These are phyloP conservation scores for Ailurus styani DNA, from an alignment of 2,113 vertebrate genomes.

Conservation along the genomic window DNA sequence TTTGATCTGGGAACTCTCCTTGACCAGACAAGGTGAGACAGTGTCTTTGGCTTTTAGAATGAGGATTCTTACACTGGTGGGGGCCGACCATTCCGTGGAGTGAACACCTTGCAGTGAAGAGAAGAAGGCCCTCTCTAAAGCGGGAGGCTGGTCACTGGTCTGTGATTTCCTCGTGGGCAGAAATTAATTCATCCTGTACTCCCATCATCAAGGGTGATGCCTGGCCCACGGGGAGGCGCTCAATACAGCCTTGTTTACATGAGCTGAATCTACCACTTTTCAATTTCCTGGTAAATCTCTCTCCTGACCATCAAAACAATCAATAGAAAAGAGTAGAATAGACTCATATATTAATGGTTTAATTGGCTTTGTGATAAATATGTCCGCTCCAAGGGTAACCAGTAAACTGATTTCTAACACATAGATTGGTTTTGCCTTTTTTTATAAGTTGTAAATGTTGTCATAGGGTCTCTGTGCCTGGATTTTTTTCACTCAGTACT, in stretches of 20 bases:
- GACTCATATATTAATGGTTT: conserved; percentile 19
- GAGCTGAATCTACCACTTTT: conserved; percentile 13
- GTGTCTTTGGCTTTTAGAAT: background rate
- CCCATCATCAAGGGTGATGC: background rate
- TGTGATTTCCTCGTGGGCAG: background rate
- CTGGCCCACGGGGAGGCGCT: background rate
- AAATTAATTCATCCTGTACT: background rate
- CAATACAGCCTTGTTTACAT: background rate
- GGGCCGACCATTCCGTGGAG: background rate
- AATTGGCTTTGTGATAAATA: conserved; percentile 35
- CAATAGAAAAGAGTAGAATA: conserved; percentile 11
- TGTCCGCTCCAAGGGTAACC: background rate
- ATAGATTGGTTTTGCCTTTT: background rate
- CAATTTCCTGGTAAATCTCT: conserved; percentile 28
- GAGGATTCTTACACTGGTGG: background rate
- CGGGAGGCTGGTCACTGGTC: background rate
- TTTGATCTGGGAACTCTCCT: background rate
- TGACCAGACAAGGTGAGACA: background rate
- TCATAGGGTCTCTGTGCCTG: background rate
- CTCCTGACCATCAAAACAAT: conserved; percentile 24
- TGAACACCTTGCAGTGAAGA: background rate
- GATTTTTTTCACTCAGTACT: background rate
- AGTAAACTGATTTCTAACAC: background rate
- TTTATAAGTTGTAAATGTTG: background rate
- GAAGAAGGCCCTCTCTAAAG: background rate